These are phyloP conservation scores for Caiman crocodilus DNA, from an alignment of 2,797 vertebrate species.

Conservation along the genomic window DNA sequence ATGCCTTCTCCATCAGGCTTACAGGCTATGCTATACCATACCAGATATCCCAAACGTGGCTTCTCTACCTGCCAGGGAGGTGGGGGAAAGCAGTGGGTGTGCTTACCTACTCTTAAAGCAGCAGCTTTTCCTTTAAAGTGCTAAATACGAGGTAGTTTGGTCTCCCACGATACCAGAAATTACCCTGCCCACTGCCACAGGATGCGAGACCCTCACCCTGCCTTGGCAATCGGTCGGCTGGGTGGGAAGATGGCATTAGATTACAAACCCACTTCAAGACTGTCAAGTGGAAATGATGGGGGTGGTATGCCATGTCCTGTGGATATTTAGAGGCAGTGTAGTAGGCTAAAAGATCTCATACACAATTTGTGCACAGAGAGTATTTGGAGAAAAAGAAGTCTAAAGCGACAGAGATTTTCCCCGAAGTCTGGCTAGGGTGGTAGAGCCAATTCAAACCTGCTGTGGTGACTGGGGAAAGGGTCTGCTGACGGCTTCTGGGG, in stretches of 20 bases:
- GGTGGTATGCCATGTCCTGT: neutral
- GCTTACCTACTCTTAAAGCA: neutral
- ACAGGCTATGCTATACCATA: neutral
- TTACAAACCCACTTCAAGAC: neutral
- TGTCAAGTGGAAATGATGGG: neutral
- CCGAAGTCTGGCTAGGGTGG: neutral
- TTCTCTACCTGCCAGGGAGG: neutral
- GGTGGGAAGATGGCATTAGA: neutral
- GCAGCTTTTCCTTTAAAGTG: neutral
- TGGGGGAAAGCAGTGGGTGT: neutral
- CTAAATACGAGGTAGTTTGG: neutral
- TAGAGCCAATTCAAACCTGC: neutral
- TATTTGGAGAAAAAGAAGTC: neutral
- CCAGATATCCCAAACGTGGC: neutral
- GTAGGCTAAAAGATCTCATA: neutral
- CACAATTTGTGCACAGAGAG: neutral
- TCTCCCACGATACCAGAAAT: neutral
- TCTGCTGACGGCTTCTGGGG: neutral
- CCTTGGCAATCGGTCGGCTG: neutral
- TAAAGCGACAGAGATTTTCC: neutral
- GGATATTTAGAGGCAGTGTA: neutral
- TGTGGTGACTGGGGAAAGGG: neutral
- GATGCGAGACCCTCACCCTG: no score
- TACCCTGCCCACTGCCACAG: no score
- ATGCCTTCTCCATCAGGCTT: neutral